phyloP scores from a whole-genome alignment of 1,140 invertebrate genomes.

The Heliconius congener region DNA sequence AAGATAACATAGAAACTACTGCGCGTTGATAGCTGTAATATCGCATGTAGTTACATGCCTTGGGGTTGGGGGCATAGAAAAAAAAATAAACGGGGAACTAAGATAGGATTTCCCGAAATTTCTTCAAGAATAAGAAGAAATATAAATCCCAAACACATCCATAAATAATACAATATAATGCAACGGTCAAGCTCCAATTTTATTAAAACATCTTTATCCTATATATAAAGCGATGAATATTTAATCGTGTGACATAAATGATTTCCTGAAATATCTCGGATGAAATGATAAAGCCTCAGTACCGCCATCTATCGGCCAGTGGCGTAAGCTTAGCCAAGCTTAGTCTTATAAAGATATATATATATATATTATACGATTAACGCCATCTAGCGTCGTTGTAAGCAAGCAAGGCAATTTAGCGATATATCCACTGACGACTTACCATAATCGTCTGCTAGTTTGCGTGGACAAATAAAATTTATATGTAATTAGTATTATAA shows the following conservation, averaged over 20 bases:
- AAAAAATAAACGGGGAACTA: no score
- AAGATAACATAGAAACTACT: no score
- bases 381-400: constrained; percentile 58
- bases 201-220: no score
- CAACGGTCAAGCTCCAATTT: no score
- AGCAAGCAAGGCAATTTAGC: constrained; percentile 60
- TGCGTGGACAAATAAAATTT: constrained; percentile 73
- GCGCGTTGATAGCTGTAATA: no score
- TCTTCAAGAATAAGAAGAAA: not conserved
- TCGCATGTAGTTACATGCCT: no score
- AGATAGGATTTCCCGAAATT: not conserved
- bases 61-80: no score
- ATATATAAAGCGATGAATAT: not conserved
- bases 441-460: constrained; percentile 72
- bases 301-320: constrained; percentile 49
- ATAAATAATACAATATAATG: no score
- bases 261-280: not conserved
- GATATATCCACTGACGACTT: constrained; percentile 61
- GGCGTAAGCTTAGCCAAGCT: constrained; percentile 46
- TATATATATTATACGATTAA: constrained; percentile 26
- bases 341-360: constrained; percentile 25
- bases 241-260: not conserved
- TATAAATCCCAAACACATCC: not conserved
- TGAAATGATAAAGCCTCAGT: constrained; percentile 20
- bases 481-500: constrained; percentile 32